Evolutionary conservation across 2,797 vertebrate species (phyloP).

Genomic region (Myotis findleyi): DNA sequence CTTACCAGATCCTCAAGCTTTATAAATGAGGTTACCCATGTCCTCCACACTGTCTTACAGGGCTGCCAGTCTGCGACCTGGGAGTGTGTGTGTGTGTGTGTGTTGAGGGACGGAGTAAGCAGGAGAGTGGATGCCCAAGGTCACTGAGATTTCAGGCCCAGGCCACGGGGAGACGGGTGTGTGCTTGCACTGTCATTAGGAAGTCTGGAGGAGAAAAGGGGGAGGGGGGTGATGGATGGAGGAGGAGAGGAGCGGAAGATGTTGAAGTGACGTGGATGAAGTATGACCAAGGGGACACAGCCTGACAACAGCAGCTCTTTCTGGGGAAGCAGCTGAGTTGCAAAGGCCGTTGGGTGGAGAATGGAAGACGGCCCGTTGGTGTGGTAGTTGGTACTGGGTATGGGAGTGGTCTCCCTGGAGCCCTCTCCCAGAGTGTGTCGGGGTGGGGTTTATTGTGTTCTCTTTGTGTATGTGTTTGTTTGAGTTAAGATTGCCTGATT

Average conservation of each 20-base stretch:
- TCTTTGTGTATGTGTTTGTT: not conserved
- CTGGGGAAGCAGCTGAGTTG: not conserved
- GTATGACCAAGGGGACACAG: not conserved
- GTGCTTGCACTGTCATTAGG: not conserved
- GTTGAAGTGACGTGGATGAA: fast-evolving
- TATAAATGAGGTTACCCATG: not conserved
- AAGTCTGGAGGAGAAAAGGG: not conserved
- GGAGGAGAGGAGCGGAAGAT: fast-evolving
- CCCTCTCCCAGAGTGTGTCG: not conserved
- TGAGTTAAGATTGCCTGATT: not conserved
- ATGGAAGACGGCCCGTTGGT: not conserved
- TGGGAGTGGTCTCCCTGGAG: not conserved
- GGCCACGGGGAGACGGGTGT: not conserved
- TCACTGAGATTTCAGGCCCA: not conserved
- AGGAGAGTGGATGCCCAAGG: not conserved
- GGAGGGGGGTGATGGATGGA: fast-evolving
- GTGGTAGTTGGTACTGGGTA: fast-evolving
- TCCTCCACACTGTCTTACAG: not conserved
- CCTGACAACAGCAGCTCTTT: not conserved
- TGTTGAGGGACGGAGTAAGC: not conserved
- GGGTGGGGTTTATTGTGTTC: not conserved
- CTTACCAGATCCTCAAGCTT: not conserved
- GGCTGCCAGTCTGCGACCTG: not conserved
- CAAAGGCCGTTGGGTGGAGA: not conserved
- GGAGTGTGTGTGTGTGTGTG: no score